Conservation (phyloP, 2,113 vertebrate species). For the Psettodes erumei region DNA sequence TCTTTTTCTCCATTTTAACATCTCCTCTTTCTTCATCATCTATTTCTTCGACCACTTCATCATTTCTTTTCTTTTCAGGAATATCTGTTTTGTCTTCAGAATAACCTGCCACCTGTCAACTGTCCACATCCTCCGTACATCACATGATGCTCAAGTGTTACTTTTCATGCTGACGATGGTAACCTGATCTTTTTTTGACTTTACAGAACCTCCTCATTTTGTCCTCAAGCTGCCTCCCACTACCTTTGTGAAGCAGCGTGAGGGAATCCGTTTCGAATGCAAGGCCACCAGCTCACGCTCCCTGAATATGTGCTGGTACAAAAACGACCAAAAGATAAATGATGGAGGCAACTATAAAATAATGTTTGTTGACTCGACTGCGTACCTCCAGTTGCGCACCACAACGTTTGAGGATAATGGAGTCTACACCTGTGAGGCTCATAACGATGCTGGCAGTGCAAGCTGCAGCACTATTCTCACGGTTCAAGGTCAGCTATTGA, state of each 20-base stretch:
- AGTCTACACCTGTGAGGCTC: conserved; percentile 94
- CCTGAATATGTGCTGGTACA: conserved; percentile 91
- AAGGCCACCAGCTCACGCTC: conserved; percentile 87
- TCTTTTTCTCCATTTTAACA: conserved; percentile 50
- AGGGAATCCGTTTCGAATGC: conserved; percentile 89
- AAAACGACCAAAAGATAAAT: conserved; percentile 88
- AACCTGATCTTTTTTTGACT: conserved; percentile 73
- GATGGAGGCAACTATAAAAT: conserved; percentile 87
- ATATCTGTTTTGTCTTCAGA: conserved; percentile 37
- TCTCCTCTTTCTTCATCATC: conserved; percentile 30
- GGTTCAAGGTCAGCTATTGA: conserved; percentile 91
- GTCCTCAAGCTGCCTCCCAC: conserved; percentile 89
- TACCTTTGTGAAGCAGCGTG: conserved; percentile 89
- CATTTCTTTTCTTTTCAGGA: conserved; percentile 20
- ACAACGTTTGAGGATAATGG: conserved; percentile 87
- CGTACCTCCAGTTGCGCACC: conserved; percentile 87
- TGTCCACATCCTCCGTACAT: conserved; percentile 30
- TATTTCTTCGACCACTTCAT: conserved; percentile 8
- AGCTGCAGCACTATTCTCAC: conserved; percentile 91
- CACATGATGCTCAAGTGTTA: conserved; percentile 44
- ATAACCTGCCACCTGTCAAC: conserved; percentile 12
- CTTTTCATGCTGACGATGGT: conserved; percentile 15
- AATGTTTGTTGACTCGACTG: conserved; percentile 87
- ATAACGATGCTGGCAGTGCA: conserved; percentile 92
- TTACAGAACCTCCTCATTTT: conserved; percentile 94